A percentile compares a stretch with the other conserved stretches of the same genome.
Conservation (phyloP, 92 coral and sea anemone genomes). For the Palythoa grandiflora region DNA sequence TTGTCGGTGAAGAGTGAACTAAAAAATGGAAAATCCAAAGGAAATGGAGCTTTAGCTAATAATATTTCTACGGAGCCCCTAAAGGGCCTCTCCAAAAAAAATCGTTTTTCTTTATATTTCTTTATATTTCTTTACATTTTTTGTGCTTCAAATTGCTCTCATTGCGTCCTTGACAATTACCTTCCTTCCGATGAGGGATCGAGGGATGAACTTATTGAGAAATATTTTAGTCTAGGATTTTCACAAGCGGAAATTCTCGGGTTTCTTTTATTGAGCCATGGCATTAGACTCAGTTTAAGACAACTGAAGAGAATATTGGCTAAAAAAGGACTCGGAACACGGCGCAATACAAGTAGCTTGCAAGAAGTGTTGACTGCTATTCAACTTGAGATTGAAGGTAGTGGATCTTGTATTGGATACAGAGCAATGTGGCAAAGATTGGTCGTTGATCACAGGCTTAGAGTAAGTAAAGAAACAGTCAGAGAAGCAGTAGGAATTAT, state of each 20-base stretch:
- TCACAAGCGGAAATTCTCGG: constrained; percentile 32
- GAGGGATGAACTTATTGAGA: constrained; percentile 22
- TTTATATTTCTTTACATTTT: not conserved
- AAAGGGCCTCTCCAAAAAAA: not conserved
- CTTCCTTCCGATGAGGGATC: constrained; percentile 6
- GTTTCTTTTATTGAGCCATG: constrained; percentile 42
- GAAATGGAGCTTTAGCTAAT: too few relatives aligned
- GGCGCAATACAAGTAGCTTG: constrained; percentile 22
- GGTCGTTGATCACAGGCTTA: constrained; percentile 34
- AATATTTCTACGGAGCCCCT: too few relatives aligned
- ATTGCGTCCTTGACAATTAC: constrained; percentile 20
- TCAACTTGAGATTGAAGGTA: constrained; percentile 38
- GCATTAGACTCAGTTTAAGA: constrained; percentile 35
- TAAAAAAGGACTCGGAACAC: constrained; percentile 7
- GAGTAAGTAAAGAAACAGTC: constrained; percentile 49
- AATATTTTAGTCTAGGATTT: constrained; percentile 36
- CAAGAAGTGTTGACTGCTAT: constrained; percentile 33
- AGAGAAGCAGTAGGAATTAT: not conserved
- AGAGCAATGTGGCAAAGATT: constrained; percentile 52
- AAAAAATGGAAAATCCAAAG: too few relatives aligned
- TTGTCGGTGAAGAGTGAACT: too few relatives aligned
- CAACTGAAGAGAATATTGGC: constrained; percentile 40
- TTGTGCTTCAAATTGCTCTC: not conserved
- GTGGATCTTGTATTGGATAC: constrained; percentile 60
- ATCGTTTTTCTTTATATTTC: not conserved